Conservation (phyloP, 23 tunicate species). For the Trididemnum nubilum region DNA sequence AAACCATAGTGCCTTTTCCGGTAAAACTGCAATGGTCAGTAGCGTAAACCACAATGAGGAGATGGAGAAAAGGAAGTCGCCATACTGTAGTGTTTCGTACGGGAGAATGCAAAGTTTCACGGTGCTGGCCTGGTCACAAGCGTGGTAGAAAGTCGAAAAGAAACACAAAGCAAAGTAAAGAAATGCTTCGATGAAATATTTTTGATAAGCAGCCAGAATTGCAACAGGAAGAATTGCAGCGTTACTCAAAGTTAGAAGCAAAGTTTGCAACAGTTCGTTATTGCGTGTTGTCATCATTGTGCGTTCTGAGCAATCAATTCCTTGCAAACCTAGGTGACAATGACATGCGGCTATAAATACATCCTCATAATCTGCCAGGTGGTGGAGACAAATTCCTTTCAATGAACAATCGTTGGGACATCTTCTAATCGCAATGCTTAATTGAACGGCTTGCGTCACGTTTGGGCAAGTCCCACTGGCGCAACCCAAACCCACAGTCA, state of each 20-base stretch:
- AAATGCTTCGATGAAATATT: background rate
- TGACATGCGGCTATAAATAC: background rate
- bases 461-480: background rate
- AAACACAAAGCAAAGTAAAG: background rate
- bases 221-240: background rate
- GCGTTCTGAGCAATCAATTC: background rate
- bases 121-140: background rate
- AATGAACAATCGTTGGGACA: background rate
- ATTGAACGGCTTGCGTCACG: background rate
- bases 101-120: background rate
- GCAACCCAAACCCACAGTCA: background rate
- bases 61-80: background rate
- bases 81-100: background rate
- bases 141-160: background rate
- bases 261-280: no score
- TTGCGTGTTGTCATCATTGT: background rate
- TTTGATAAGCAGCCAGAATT: background rate
- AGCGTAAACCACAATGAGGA: background rate
- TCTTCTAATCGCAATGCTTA: background rate
- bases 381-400: background rate
- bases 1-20: background rate
- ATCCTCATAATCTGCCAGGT: background rate
- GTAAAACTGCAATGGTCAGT: background rate
- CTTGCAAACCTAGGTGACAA: background rate
- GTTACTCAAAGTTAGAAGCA: background rate